Percentiles rank a stretch among this genome's conserved stretches.
Conservation (phyloP, 92 coral and sea anemone species). For the Nematostella vectensis region DNA sequence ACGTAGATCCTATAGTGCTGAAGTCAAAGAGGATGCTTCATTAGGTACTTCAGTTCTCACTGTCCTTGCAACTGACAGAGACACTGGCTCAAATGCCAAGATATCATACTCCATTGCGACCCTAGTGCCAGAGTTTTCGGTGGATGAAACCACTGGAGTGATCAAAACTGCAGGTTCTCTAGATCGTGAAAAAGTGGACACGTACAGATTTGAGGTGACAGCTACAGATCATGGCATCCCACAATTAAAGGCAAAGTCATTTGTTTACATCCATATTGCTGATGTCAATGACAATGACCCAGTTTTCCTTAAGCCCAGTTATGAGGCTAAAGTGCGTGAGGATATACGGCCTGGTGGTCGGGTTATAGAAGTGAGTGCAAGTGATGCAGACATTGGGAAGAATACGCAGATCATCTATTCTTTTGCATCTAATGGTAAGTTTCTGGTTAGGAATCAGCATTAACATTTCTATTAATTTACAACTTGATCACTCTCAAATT, state of each 20-base stretch:
- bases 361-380: constrained; percentile 60
- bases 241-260: constrained; percentile 46
- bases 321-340: constrained; percentile 49
- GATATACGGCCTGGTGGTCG: constrained; percentile 42
- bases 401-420: constrained; percentile 67
- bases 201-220: constrained; percentile 56
- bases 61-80: constrained; percentile 73
- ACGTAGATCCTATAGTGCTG: constrained; percentile 35
- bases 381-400: constrained; percentile 69
- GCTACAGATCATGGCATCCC: constrained; percentile 85
- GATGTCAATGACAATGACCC: constrained; percentile 95
- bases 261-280: constrained; percentile 55
- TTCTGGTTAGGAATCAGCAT: too few species aligned
- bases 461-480: too few species aligned
- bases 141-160: constrained; percentile 53
- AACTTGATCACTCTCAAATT: too few species aligned
- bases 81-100: constrained; percentile 79
- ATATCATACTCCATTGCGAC: constrained; percentile 57
- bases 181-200: constrained; percentile 54
- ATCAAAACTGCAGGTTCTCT: constrained; percentile 48
- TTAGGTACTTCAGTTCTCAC: constrained; percentile 49
- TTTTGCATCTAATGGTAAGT: constrained; percentile 53
- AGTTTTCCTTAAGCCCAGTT: constrained; percentile 38
- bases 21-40: constrained; percentile 53
- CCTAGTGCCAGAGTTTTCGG: constrained; percentile 42